These are phyloP conservation scores for Stenoptilia bipunctidactyla DNA, from an alignment of 2,888 invertebrate genomes.

Conservation along the genomic window DNA sequence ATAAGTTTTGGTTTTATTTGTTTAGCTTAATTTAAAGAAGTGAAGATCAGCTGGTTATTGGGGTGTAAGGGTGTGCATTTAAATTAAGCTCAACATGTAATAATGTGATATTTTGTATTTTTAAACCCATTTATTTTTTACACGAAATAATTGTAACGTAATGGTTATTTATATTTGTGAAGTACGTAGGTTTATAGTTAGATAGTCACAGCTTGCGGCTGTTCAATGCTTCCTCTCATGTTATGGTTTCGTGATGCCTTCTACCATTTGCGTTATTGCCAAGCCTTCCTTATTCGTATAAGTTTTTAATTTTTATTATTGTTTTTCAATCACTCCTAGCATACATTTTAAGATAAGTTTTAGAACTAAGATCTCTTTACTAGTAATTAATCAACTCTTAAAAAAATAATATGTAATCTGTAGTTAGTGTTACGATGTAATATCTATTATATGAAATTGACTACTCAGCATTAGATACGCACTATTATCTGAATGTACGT, in stretches of 20 bases:
- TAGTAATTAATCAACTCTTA: slow-evolving; percentile 56
- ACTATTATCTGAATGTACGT: slow-evolving; percentile 31
- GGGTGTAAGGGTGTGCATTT: slow-evolving; percentile 33
- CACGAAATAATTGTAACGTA: slow-evolving; percentile 25
- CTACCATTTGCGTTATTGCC: slow-evolving; percentile 51
- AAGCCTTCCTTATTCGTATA: slow-evolving; percentile 32
- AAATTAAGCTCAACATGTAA: slow-evolving; percentile 71
- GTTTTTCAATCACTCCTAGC: slow-evolving; percentile 53
- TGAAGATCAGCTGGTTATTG: slow-evolving; percentile 26
- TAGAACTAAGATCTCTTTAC: slow-evolving; percentile 46
- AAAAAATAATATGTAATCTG: slow-evolving; percentile 55
- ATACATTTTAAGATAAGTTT: slow-evolving; percentile 37
- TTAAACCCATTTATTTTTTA: slow-evolving; percentile 54
- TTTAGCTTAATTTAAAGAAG: slow-evolving; percentile 65
- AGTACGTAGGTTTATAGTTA: slow-evolving; percentile 24
- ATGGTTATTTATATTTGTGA: slow-evolving; percentile 45
- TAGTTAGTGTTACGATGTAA: slow-evolving; percentile 31
- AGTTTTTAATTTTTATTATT: slow-evolving; percentile 32
- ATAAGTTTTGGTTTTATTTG: slow-evolving; percentile 45
- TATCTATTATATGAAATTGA: neutral
- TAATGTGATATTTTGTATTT: slow-evolving; percentile 70
- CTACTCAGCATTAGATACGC: slow-evolving; percentile 27
- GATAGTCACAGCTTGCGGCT: slow-evolving; percentile 33
- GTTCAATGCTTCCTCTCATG: slow-evolving; percentile 59
- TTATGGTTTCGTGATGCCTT: slow-evolving; percentile 46